Percentiles rank a stretch among this genome's conserved stretches.
phyloP scores from a whole-genome alignment of 2,113 vertebrate species.

The Myodes glareolus region DNA sequence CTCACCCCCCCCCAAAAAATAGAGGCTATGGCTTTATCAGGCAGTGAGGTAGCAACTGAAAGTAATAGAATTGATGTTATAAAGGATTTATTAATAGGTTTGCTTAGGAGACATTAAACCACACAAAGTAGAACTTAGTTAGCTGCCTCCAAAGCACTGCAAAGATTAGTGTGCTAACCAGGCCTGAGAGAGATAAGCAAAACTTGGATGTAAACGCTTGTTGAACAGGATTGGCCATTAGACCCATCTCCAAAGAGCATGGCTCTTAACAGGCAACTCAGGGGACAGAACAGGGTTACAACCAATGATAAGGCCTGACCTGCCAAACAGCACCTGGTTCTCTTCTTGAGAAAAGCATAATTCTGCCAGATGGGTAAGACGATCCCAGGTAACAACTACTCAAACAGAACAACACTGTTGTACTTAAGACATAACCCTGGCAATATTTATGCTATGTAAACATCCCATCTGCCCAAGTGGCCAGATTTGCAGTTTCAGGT shows the following conservation, averaged over 20 bases:
- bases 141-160: not conserved
- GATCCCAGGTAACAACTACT: not conserved
- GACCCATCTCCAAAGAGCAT: not conserved
- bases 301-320: not conserved
- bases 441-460: not conserved
- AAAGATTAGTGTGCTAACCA: not conserved
- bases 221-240: not conserved
- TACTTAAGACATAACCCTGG: not conserved
- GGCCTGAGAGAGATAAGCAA: not conserved
- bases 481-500: not conserved
- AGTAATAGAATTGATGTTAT: not conserved
- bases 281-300: not conserved
- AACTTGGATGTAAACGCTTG: not conserved
- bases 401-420: not conserved
- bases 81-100: not conserved
- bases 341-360: not conserved
- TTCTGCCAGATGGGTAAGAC: not conserved
- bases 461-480: not conserved
- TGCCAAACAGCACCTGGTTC: not conserved
- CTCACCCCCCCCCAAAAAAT: not conserved
- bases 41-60: not conserved
- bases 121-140: not conserved
- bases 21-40: not conserved
- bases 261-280: not conserved
- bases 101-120: not conserved